phyloP scores from a whole-genome alignment of 2,113 vertebrate genomes.

The Synchiropus splendidus region DNA sequence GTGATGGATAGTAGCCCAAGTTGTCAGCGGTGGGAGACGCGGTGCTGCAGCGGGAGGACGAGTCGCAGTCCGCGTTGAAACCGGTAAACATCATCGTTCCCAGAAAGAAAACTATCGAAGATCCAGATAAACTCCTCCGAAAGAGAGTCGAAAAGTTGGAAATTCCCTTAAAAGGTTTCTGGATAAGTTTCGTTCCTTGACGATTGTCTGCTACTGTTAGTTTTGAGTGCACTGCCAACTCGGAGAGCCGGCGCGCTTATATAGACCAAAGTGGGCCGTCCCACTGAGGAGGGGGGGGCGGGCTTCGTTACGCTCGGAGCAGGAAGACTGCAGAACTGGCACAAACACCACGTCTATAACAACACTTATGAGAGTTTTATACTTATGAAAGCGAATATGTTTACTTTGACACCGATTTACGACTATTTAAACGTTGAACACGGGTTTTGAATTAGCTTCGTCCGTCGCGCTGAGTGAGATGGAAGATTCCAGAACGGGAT shows the following conservation, averaged over 20 bases:
- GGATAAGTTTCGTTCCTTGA: not conserved
- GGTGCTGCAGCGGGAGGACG: constrained; percentile 91
- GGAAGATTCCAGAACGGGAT: constrained; percentile 68
- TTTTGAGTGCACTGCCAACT: constrained; percentile 33
- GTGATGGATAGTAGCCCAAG: constrained; percentile 76
- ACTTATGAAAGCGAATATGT: too few relatives aligned
- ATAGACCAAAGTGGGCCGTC: constrained; percentile 20
- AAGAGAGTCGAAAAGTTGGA: constrained; percentile 2
- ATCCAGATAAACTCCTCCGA: constrained; percentile 17
- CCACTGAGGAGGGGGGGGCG: constrained; percentile 5
- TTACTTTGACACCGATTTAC: too few relatives aligned
- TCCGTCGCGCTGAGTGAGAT: constrained; percentile 13
- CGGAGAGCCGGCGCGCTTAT: constrained; percentile 9
- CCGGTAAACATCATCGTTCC: constrained; percentile 77
- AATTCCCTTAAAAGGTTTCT: constrained; percentile 21
- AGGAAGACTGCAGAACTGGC: too few relatives aligned
- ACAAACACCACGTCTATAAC: too few relatives aligned
- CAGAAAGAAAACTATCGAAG: constrained; percentile 1
- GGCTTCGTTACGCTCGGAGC: too few relatives aligned
- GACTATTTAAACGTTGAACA: too few relatives aligned
- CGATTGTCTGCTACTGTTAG: constrained; percentile 24
- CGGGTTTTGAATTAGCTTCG: not conserved
- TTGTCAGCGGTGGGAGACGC: constrained; percentile 83
- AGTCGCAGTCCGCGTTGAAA: constrained; percentile 82
- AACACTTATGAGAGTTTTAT: too few relatives aligned